Base-by-base conservation (phyloP, 1,140 invertebrate genomes). In the Tigriopus japonicus region DNA sequence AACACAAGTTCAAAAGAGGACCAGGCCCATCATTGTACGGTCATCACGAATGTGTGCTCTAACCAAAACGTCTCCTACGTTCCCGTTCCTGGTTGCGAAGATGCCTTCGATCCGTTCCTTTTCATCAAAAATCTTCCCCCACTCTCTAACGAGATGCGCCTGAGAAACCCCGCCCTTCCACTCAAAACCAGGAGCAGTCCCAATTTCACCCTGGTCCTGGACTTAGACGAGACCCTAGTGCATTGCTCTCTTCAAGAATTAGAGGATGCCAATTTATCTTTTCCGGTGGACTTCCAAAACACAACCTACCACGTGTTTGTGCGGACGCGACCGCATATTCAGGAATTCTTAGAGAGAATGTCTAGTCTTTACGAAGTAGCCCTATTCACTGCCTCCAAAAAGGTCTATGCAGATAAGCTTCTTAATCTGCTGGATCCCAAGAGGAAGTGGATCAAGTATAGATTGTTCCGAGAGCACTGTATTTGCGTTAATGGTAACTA, bases 401-500 rank as follows among this genome's bases (percentile, higher is more conserved):
- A 90, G 60, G 87, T 95, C 21, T 97, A 97, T 70, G 92, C 92
- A 0, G 89, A 96, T 71, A 89, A 94, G 69, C 76, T 97, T 28
- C 78, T 95, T 67, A 92, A 97, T 75, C 72, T 96, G 13, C 73
- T 97, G 14, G 92, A 97, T 74, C 90, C 92, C 0, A 78, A 85
- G 10, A 76, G 90, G 52, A 82, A 83, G 65, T 82, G 87, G 73
- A 94, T 95, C 62, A 93, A 90, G 74, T 81, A 82, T 68, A 76
- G 92, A 56, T 73, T 97, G 55, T 97, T 94, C 73, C 78, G 92
- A 62, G 91, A 97, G 71, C 92, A 96, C 68, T 97, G 92, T 71
- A 82, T 95, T 0, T 88, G 87, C 69, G 85, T 95, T 10, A 88
- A 91, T 74, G 91, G 91, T 0, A 95, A 95, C 74, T 96, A 96